phyloP scores from a whole-genome alignment of 92 coral and sea anemone species.

The Plumapathes pennacea region DNA sequence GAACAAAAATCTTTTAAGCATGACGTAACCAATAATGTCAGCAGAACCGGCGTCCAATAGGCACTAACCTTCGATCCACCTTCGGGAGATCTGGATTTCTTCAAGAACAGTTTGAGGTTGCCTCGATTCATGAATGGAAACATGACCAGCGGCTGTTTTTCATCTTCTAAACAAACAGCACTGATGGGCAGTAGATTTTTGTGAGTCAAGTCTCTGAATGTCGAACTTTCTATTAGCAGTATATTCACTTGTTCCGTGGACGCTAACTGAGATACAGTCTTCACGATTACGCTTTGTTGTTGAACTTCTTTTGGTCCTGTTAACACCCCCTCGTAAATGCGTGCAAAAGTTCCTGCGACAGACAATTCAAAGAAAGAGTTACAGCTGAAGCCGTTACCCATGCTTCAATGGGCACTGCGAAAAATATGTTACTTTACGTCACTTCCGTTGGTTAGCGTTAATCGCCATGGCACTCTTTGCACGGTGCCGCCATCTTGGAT shows the following conservation, averaged over 20 bases:
- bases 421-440: too few relatives aligned
- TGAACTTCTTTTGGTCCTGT: conserved; percentile 93
- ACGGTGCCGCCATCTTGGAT: too few relatives aligned
- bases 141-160: conserved; percentile 89
- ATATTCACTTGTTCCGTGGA: conserved; percentile 87
- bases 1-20: background rate
- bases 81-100: conserved; percentile 90
- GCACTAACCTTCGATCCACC: conserved; percentile 85
- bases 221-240: conserved; percentile 85
- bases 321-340: conserved; percentile 88
- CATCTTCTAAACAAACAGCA: conserved; percentile 88
- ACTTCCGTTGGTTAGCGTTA: too few relatives aligned
- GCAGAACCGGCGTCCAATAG: too few relatives aligned
- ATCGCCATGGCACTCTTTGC: too few relatives aligned
- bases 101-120: conserved; percentile 81
- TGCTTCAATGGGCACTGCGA: too few relatives aligned
- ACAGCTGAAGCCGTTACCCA: too few relatives aligned
- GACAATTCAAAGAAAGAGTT: background rate
- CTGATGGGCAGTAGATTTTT: conserved; percentile 82
- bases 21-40: too few relatives aligned
- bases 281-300: conserved; percentile 84
- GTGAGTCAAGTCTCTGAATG: conserved; percentile 91
- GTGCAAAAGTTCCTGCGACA: conserved; percentile 85
- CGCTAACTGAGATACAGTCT: conserved; percentile 91
- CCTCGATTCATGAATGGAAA: conserved; percentile 92